These are phyloP conservation scores for Platichthys stellatus DNA, from an alignment of 2,113 vertebrate genomes.

Conservation along the genomic window DNA sequence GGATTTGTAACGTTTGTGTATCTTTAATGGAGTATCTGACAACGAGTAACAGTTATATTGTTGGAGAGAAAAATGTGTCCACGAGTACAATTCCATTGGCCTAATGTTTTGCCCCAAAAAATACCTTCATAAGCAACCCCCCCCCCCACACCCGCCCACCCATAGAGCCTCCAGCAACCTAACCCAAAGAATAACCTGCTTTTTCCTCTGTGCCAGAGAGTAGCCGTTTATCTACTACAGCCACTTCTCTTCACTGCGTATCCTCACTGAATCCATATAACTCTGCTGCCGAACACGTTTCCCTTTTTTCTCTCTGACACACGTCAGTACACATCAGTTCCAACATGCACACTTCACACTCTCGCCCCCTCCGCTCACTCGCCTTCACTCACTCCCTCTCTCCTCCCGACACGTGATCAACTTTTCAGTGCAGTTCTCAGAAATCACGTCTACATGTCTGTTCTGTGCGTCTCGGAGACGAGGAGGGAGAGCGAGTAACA, in stretches of 20 bases:
- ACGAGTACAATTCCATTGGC: too few relatives aligned
- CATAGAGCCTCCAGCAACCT: not conserved
- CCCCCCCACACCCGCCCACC: too few relatives aligned
- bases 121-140: too few relatives aligned
- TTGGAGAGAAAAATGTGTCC: too few relatives aligned
- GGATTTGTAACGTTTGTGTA: too few relatives aligned
- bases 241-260: not conserved
- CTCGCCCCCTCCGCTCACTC: slow-evolving; percentile 1
- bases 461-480: slow-evolving; percentile 2
- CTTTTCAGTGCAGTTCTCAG: slow-evolving; percentile 27
- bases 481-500: slow-evolving; percentile 5
- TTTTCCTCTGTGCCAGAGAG: not conserved
- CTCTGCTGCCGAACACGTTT: not conserved
- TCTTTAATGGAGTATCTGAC: too few relatives aligned
- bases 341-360: not conserved
- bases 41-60: too few relatives aligned
- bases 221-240: not conserved
- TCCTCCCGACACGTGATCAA: slow-evolving; percentile 5
- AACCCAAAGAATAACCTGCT: not conserved
- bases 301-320: not conserved
- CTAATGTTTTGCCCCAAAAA: too few relatives aligned
- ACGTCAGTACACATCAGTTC: not conserved
- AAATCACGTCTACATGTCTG: slow-evolving; percentile 30
- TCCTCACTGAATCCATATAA: not conserved
- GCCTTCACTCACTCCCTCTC: not conserved